Percentiles rank a stretch among this genome's conserved stretches.
phyloP scores from a whole-genome alignment of 2,113 vertebrate species.

The Oryzias celebensis region DNA sequence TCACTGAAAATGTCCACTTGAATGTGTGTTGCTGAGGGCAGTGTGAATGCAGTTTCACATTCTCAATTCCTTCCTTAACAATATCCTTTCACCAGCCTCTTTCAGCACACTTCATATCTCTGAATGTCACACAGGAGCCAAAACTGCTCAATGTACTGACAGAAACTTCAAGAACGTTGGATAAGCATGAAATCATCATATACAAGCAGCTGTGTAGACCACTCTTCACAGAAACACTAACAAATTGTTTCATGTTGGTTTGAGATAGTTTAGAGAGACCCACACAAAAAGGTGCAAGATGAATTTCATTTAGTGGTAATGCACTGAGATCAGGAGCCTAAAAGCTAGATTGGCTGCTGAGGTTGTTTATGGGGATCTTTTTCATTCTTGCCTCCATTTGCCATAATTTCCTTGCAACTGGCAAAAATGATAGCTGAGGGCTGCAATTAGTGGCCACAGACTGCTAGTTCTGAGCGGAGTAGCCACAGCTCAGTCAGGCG shows the following conservation, averaged over 20 bases:
- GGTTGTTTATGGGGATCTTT: conserved; percentile 10
- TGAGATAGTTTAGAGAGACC: conserved; percentile 22
- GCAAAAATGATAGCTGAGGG: conserved; percentile 14
- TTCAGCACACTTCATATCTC: too few relatives aligned
- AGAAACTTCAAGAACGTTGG: conserved; percentile 5
- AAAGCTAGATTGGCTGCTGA: conserved; percentile 2
- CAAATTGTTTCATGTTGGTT: conserved; percentile 41
- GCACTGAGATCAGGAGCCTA: not conserved
- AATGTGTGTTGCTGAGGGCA: too few relatives aligned
- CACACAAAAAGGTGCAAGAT: not conserved
- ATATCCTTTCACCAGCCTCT: too few relatives aligned
- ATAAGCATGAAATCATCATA: not conserved
- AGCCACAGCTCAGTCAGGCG: conserved; percentile 18
- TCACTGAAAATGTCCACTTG: too few relatives aligned
- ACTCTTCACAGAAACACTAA: conserved; percentile 30
- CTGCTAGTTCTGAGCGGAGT: not conserved
- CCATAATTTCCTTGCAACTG: conserved; percentile 30
- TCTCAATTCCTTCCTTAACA: too few relatives aligned
- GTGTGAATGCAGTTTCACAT: too few relatives aligned
- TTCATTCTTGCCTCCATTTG: conserved; percentile 10
- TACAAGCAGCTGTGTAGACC: conserved; percentile 63
- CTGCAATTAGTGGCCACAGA: conserved; percentile 30
- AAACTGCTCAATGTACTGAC: too few relatives aligned
- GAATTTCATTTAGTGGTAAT: not conserved
- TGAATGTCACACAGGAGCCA: too few relatives aligned